Conservation (phyloP, 1,140 invertebrate genomes). For the Bombus affinis region DNA sequence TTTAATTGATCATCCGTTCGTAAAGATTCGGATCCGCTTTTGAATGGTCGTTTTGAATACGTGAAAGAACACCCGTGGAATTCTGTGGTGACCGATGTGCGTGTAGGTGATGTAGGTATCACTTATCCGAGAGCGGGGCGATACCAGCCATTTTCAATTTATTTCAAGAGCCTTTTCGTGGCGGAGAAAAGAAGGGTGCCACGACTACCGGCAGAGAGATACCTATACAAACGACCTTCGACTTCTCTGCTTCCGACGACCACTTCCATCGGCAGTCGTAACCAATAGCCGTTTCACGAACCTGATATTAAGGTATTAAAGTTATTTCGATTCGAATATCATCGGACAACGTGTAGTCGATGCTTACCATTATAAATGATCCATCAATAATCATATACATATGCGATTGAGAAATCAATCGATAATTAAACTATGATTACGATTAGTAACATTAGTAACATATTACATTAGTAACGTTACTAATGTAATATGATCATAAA, state of each 20-base stretch:
- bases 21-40: constrained; percentile 45
- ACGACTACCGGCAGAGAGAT: constrained; percentile 66
- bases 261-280: constrained; percentile 35
- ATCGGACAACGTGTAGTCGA: not conserved
- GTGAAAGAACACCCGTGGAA: constrained; percentile 51
- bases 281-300: constrained; percentile 53
- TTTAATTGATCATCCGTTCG: constrained; percentile 59
- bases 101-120: constrained; percentile 75
- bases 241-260: constrained; percentile 17
- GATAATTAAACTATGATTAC: not conserved
- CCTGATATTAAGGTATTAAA: constrained; percentile 63
- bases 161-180: constrained; percentile 79
- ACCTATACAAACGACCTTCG: constrained; percentile 66
- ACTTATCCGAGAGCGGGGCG: constrained; percentile 75
- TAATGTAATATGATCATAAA: no score
- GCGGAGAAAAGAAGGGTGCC: constrained; percentile 75
- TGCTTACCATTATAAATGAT: not conserved
- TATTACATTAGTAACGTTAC: no score
- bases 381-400: not conserved
- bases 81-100: constrained; percentile 51
- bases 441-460: not conserved
- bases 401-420: not conserved
- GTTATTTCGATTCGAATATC: constrained; percentile 55
- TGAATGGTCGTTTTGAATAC: constrained; percentile 57
- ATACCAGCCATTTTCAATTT: constrained; percentile 80